These are phyloP conservation scores for Hylia prasina DNA, from an alignment of 2,113 vertebrate species.

Conservation along the genomic window DNA sequence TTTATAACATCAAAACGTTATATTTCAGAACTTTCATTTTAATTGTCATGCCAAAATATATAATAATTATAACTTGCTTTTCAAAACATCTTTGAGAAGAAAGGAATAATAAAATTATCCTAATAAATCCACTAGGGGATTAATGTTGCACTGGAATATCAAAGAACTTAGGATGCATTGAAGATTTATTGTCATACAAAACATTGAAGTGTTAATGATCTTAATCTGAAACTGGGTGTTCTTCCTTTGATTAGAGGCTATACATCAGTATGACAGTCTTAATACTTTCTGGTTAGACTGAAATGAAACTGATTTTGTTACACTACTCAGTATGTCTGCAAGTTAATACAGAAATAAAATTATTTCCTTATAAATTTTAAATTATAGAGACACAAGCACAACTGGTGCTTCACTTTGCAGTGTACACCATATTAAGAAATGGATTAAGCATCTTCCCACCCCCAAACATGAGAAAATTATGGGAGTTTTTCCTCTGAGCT, in stretches of 20 bases:
- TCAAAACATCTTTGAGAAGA: slow-evolving; percentile 54
- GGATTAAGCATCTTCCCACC: neutral
- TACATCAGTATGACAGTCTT: slow-evolving; percentile 58
- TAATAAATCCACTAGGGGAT: slow-evolving; percentile 63
- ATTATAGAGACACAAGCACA: neutral
- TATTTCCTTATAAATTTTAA: slow-evolving; percentile 22
- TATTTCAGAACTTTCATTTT: slow-evolving; percentile 7
- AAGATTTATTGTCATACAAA: slow-evolving; percentile 58
- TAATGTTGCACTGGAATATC: slow-evolving; percentile 56
- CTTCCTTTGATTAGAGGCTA: slow-evolving; percentile 53
- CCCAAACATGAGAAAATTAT: neutral
- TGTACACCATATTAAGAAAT: neutral
- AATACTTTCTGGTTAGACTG: slow-evolving; percentile 48
- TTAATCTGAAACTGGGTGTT: slow-evolving; percentile 41
- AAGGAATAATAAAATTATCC: slow-evolving; percentile 56
- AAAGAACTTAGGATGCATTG: slow-evolving; percentile 46
- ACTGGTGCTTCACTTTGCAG: neutral
- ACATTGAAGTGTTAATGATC: slow-evolving; percentile 47
- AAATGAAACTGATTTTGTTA: slow-evolving; percentile 61
- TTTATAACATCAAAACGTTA: slow-evolving; percentile 58
- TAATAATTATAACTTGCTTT: slow-evolving; percentile 58
- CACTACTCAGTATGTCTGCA: slow-evolving; percentile 8
- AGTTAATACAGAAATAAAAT: slow-evolving; percentile 48
- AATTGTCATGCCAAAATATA: slow-evolving; percentile 34
- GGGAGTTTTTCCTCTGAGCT: neutral